Evolutionary conservation across 2,888 invertebrate genomes (phyloP).

Genomic region (Yponomeuta cagnagella): DNA sequence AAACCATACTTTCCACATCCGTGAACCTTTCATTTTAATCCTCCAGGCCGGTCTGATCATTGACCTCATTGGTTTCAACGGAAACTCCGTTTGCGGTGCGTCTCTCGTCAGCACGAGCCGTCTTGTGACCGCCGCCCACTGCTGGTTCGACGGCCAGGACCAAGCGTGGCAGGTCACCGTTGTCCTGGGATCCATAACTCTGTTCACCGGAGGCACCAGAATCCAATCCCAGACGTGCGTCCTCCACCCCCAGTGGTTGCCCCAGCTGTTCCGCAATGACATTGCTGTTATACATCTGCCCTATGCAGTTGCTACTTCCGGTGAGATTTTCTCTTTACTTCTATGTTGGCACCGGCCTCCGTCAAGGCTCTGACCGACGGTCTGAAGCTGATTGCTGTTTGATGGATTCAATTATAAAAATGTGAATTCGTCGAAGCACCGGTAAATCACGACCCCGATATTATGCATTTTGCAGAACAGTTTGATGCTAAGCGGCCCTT

Average conservation of each 20-base stretch:
- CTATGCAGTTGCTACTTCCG: conserved; percentile 22
- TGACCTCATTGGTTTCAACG: conserved; percentile 28
- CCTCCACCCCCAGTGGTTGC: conserved; percentile 39
- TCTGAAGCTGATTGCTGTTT: no score
- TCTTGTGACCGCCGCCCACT: conserved; percentile 50
- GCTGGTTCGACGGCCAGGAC: conserved; percentile 48
- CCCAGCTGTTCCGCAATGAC: conserved; percentile 37
- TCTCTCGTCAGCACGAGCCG: conserved; percentile 33
- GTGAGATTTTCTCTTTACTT: conserved; percentile 29
- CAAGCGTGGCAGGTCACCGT: conserved; percentile 32
- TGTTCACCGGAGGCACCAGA: conserved; percentile 48
- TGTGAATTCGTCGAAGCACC: no score
- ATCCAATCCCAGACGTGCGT: conserved; percentile 29
- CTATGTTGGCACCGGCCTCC: not conserved
- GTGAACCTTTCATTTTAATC: not conserved
- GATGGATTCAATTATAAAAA: no score
- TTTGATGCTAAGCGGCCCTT: no score
- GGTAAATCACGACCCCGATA: no score
- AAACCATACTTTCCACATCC: no score
- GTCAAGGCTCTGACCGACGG: no score
- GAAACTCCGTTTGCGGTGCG: conserved; percentile 43
- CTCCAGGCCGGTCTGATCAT: conserved; percentile 37
- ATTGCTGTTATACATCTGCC: conserved; percentile 37
- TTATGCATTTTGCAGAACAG: no score
- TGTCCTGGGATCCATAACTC: conserved; percentile 38